phyloP scores from a whole-genome alignment of 2,797 vertebrate genomes.

The Cryptoprocta ferox region DNA sequence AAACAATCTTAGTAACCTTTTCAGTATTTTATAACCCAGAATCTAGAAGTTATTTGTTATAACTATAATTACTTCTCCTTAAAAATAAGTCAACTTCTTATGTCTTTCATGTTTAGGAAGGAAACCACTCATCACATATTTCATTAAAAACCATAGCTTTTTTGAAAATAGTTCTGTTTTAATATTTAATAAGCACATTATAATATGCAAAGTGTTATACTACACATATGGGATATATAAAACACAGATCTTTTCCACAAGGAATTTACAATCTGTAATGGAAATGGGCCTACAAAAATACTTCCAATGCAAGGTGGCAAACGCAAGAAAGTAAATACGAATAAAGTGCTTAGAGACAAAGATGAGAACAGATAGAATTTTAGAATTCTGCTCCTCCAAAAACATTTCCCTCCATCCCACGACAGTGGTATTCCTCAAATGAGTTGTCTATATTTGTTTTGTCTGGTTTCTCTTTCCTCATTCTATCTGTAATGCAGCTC shows the following conservation, averaged over 20 bases:
- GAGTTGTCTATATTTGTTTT: neutral
- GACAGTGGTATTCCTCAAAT: accelerated
- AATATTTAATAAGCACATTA: neutral
- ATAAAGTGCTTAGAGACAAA: neutral
- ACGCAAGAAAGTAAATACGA: neutral
- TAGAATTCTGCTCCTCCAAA: neutral
- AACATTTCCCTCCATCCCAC: neutral
- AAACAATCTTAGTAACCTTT: neutral
- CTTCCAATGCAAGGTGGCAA: neutral
- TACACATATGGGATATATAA: neutral
- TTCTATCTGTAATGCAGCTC: neutral
- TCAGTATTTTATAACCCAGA: neutral
- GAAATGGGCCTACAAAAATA: neutral
- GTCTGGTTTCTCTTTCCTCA: neutral
- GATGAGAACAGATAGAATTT: neutral
- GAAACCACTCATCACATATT: neutral
- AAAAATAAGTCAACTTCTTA: neutral
- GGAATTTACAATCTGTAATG: neutral
- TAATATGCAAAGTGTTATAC: neutral
- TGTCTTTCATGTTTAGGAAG: neutral
- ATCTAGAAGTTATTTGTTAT: neutral
- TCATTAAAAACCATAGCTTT: neutral
- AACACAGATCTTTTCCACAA: neutral
- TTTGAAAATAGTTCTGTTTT: neutral
- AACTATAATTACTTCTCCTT: neutral